Percentiles rank a stretch among this genome's conserved stretches.
phyloP scores from a whole-genome alignment of 2,113 vertebrate genomes.

The Chionis minor region DNA sequence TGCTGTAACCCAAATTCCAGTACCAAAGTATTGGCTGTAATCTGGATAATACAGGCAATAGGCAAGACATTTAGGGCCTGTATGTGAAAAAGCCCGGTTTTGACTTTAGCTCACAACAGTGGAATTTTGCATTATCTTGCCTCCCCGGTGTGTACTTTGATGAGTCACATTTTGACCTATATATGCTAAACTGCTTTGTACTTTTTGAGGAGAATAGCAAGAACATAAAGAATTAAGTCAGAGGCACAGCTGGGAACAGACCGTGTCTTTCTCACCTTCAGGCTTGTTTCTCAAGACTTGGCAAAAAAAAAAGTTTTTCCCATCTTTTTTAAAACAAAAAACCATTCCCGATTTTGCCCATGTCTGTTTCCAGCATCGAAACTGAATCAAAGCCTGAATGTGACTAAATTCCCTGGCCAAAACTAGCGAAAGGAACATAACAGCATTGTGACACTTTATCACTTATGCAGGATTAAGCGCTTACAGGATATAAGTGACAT shows the following conservation, averaged over 20 bases:
- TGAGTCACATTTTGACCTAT: not conserved
- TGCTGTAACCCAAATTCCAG: not conserved
- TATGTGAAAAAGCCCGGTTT: not conserved
- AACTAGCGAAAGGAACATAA: not conserved
- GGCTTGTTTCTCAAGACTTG: not conserved
- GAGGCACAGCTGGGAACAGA: constrained; percentile 4
- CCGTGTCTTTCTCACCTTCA: not conserved
- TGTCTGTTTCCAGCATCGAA: not conserved
- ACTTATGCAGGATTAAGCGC: not conserved
- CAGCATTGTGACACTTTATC: not conserved
- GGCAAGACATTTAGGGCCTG: not conserved
- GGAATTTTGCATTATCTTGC: not conserved
- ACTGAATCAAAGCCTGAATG: no score
- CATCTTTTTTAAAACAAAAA: not conserved
- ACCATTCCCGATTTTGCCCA: not conserved
- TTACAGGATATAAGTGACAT: not conserved
- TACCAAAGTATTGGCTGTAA: not conserved
- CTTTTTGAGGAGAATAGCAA: not conserved
- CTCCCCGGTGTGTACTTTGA: not conserved
- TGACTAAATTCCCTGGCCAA: not conserved
- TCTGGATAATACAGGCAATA: not conserved
- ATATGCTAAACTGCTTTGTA: not conserved
- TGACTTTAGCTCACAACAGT: not conserved
- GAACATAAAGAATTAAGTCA: not conserved
- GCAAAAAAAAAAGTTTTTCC: not conserved